These are phyloP conservation scores for Macrosiphum euphorbiae DNA, from an alignment of 2,888 invertebrate species.

Conservation along the genomic window DNA sequence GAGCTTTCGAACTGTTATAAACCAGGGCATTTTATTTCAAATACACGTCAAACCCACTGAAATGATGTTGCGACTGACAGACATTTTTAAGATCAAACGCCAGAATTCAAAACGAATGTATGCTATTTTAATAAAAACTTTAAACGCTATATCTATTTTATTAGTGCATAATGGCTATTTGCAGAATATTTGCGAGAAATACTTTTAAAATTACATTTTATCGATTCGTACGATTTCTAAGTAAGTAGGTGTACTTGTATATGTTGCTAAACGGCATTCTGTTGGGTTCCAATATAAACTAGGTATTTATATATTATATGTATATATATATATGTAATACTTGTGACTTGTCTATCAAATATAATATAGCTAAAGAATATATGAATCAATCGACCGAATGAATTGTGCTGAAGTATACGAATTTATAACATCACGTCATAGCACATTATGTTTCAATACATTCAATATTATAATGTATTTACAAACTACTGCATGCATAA, in stretches of 20 bases:
- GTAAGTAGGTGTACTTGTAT: background rate
- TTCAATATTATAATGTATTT: background rate
- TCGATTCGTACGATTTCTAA: background rate
- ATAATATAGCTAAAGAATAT: background rate
- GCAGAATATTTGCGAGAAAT: background rate
- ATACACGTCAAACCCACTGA: background rate
- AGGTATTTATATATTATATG: too few species aligned
- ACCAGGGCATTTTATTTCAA: background rate
- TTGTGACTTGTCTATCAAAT: background rate
- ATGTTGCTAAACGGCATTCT: too few species aligned
- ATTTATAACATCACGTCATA: background rate
- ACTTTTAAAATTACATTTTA: slow-evolving; percentile 9
- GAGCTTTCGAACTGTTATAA: background rate
- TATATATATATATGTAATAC: too few species aligned
- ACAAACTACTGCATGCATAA: background rate
- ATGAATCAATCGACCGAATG: background rate
- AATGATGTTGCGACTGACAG: background rate
- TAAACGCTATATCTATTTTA: background rate
- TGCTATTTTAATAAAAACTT: background rate
- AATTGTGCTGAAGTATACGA: background rate
- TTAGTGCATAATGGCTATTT: background rate
- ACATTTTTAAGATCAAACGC: slow-evolving; percentile 5
- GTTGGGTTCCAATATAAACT: too few species aligned
- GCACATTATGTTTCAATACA: background rate
- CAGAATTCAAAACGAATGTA: background rate